Evolutionary conservation across 2,797 vertebrate species (phyloP).

Genomic region (Buceros bicornis): DNA sequence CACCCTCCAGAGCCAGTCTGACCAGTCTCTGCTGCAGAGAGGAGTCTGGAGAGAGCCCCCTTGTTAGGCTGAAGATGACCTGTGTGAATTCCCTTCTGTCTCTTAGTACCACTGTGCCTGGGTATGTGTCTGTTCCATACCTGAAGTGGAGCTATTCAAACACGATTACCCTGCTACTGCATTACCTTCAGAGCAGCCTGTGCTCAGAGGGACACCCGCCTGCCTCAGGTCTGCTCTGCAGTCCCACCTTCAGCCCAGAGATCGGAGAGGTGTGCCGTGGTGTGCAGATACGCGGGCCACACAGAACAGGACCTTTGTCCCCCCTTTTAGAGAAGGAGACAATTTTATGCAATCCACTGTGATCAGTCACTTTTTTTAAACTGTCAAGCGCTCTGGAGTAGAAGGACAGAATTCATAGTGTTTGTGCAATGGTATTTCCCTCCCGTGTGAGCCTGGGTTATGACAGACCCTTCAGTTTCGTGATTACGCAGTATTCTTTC

Average conservation of each 20-base stretch:
- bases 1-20: background rate
- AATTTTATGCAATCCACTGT: background rate
- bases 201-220: background rate
- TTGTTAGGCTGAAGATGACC: background rate
- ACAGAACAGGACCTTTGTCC: background rate
- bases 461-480: background rate
- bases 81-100: background rate
- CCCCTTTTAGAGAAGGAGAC: background rate
- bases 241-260: background rate
- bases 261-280: background rate
- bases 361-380: background rate
- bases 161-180: background rate
- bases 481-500: background rate
- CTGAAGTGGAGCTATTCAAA: background rate
- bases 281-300: background rate
- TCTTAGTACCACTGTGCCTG: background rate
- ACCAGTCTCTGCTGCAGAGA: accelerated
- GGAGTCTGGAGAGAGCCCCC: background rate
- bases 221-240: background rate
- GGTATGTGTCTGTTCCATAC: background rate
- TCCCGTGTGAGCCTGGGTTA: background rate
- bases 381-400: background rate
- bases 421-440: background rate
- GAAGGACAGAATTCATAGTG: background rate
- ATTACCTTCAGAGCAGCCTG: background rate